phyloP scores from a whole-genome alignment of 37 sponge, comb jelly and placozoan species.

The Lycopodina hypogea region DNA sequence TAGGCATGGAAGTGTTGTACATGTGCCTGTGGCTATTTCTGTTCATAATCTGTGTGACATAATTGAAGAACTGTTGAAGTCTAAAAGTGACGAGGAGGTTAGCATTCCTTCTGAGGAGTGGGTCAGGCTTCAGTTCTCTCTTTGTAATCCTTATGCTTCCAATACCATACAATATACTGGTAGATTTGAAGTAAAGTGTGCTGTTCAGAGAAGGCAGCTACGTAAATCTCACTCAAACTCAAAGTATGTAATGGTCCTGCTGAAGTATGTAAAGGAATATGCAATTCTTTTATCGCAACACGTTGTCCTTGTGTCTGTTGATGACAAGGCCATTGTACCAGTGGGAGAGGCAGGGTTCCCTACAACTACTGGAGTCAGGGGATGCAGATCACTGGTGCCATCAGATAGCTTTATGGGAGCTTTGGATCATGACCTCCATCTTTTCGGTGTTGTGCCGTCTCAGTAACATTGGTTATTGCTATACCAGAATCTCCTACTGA shows the following conservation, averaged over 20 bases:
- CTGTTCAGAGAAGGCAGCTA: slow-evolving; percentile 27
- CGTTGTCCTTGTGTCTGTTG: slow-evolving; percentile 11
- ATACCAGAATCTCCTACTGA: slow-evolving; percentile 20
- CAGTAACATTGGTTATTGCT: slow-evolving; percentile 18
- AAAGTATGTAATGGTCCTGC: slow-evolving; percentile 20
- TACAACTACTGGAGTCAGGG: slow-evolving; percentile 23
- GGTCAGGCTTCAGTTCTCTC: slow-evolving; percentile 37
- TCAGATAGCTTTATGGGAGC: slow-evolving; percentile 1
- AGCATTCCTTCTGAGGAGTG: slow-evolving; percentile 28
- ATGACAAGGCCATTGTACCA: slow-evolving; percentile 19
- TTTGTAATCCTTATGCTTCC: slow-evolving; percentile 18
- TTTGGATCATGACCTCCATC: slow-evolving; percentile 40
- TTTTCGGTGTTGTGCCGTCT: slow-evolving; percentile 27
- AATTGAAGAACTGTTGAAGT: background rate
- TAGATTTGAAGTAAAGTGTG: slow-evolving; percentile 31
- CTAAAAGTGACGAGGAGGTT: background rate
- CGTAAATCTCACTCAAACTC: slow-evolving; percentile 21
- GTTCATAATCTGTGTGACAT: slow-evolving; percentile 24
- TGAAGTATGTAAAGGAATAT: background rate
- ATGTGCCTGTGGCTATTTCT: slow-evolving; percentile 38
- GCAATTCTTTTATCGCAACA: background rate
- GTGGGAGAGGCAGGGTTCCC: slow-evolving; percentile 27
- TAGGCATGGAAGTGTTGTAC: slow-evolving; percentile 22
- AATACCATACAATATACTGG: slow-evolving; percentile 35
- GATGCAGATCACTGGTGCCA: background rate